A percentile compares a stretch with the other conserved stretches of the same genome.
Conservation (phyloP, 2,113 vertebrate genomes). For the Galemys pyrenaicus region DNA sequence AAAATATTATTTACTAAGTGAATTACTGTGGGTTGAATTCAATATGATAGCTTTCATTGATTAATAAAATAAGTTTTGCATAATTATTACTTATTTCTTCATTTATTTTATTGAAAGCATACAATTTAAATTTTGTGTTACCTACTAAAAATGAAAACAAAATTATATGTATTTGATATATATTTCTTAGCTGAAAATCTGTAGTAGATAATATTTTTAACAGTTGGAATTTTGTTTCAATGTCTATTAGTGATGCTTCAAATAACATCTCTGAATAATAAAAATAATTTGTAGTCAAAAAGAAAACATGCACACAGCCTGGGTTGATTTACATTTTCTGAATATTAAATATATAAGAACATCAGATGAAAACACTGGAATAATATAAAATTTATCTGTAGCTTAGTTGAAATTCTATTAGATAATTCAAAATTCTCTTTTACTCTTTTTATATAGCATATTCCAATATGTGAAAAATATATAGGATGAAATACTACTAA, state of each 20-base stretch:
- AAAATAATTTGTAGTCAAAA: background rate
- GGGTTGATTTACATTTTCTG: background rate
- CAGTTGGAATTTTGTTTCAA: background rate
- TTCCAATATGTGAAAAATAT: background rate
- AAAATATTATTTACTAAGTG: background rate
- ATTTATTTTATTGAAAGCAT: background rate
- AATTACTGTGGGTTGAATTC: background rate
- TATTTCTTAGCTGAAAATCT: background rate
- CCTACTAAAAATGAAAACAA: background rate
- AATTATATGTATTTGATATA: background rate
- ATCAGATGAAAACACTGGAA: background rate
- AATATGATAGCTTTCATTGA: background rate
- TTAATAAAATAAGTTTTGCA: background rate
- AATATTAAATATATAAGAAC: background rate
- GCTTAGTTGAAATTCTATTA: background rate
- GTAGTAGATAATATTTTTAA: background rate
- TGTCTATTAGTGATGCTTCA: background rate
- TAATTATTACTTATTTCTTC: background rate
- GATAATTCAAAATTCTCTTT: background rate
- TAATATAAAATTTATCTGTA: background rate
- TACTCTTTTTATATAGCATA: background rate
- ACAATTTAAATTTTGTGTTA: background rate
- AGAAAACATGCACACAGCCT: background rate
- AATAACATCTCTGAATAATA: background rate
- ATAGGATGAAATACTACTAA: background rate